phyloP scores from a whole-genome alignment of 2,888 invertebrate genomes.

The Protonemura montana region DNA sequence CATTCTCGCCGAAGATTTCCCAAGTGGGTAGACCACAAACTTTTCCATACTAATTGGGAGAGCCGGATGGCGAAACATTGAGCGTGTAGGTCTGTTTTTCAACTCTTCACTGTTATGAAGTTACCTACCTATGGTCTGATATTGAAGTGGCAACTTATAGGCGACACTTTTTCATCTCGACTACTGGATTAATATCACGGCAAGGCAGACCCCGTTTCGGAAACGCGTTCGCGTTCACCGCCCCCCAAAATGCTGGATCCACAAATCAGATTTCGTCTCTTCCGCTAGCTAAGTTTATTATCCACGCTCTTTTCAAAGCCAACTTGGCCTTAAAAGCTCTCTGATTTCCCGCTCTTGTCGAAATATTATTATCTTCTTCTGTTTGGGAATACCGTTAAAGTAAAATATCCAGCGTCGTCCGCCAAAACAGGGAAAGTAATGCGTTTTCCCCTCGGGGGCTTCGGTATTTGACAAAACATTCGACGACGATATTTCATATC shows the following conservation, averaged over 20 bases:
- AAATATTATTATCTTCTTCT: slow-evolving; percentile 28
- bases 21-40: slow-evolving; percentile 41
- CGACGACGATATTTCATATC: slow-evolving; percentile 15
- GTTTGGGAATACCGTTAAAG: slow-evolving; percentile 27
- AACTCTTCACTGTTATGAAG: slow-evolving; percentile 18
- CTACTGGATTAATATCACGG: slow-evolving; percentile 9
- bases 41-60: slow-evolving; percentile 45
- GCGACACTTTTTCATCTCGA: slow-evolving; percentile 31
- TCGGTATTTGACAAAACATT: slow-evolving; percentile 38
- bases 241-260: slow-evolving; percentile 13
- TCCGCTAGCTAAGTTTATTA: slow-evolving; percentile 43
- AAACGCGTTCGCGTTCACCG: neutral
- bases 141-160: slow-evolving; percentile 19
- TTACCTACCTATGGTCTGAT: neutral
- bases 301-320: slow-evolving; percentile 28
- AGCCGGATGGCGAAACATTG: slow-evolving; percentile 21
- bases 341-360: slow-evolving; percentile 29
- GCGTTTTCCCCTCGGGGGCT: neutral
- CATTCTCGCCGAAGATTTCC: slow-evolving; percentile 44
- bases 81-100: neutral
- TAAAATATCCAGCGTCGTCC: slow-evolving; percentile 19
- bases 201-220: neutral
- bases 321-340: slow-evolving; percentile 35
- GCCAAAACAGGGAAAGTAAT: slow-evolving; percentile 19
- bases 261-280: slow-evolving; percentile 43